These are phyloP conservation scores for Tillus elongatus DNA, from an alignment of 2,888 invertebrate genomes.

Conservation along the genomic window DNA sequence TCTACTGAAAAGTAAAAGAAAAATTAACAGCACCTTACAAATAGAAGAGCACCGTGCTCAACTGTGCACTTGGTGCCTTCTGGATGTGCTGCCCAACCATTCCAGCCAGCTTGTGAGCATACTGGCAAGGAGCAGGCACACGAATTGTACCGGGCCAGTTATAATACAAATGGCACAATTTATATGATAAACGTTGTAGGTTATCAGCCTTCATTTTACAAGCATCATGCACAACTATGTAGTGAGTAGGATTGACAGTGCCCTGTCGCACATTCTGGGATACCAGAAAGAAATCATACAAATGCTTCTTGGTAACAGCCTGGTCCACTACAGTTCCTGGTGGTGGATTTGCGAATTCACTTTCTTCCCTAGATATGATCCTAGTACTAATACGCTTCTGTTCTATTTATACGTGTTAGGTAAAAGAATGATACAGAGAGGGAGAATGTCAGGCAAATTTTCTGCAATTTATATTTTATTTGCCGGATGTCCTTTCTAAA, in stretches of 20 bases:
- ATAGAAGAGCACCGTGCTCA: constrained; percentile 61
- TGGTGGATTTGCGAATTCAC: constrained; percentile 51
- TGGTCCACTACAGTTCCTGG: constrained; percentile 85
- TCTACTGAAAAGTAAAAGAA: too few relatives aligned
- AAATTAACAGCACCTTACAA: constrained; percentile 43
- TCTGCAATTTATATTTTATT: too few relatives aligned
- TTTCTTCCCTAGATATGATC: constrained; percentile 48
- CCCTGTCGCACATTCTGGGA: constrained; percentile 83
- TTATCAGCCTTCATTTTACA: constrained; percentile 67
- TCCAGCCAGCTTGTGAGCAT: constrained; percentile 86
- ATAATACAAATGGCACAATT: constrained; percentile 86
- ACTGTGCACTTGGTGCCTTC: constrained; percentile 48
- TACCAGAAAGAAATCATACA: constrained; percentile 83
- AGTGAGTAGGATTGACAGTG: constrained; percentile 87
- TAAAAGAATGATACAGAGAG: too few relatives aligned
- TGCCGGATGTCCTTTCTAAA: too few relatives aligned
- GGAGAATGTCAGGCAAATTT: too few relatives aligned
- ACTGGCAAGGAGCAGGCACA: constrained; percentile 84
- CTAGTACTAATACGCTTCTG: constrained; percentile 88
- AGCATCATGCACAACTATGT: constrained; percentile 69
- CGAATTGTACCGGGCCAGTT: constrained; percentile 93
- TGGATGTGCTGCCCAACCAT: constrained; percentile 76
- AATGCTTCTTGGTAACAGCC: constrained; percentile 61
- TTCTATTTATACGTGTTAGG: too few relatives aligned
- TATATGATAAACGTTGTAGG: constrained; percentile 76